Conservation (phyloP, 1,140 invertebrate species). For the Trachymyrmex cornetzi region DNA sequence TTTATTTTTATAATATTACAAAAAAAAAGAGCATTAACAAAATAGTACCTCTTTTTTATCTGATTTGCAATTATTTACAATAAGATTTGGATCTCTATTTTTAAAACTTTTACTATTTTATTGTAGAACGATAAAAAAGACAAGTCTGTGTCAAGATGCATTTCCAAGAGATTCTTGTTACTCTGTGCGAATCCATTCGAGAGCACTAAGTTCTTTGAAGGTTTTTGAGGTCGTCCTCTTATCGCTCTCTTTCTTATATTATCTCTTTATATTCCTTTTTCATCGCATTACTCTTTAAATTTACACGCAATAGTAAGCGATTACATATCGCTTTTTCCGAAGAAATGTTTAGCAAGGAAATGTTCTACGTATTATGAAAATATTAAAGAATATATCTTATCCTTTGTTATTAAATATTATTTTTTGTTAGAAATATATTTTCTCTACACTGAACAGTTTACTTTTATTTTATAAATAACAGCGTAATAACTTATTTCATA, state of each 20-base stretch:
- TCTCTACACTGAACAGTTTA: not conserved
- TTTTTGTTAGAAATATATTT: not conserved
- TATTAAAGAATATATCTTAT: not conserved
- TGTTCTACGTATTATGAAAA: not conserved
- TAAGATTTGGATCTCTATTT: not conserved
- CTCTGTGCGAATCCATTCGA: constrained; percentile 1
- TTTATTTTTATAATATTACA: constrained; percentile 16
- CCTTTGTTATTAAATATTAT: not conserved
- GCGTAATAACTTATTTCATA: not conserved
- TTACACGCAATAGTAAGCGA: constrained; percentile 36
- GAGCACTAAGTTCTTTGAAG: constrained; percentile 35
- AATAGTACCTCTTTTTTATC: not conserved
- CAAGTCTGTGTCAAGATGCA: constrained; percentile 46
- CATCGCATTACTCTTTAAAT: constrained; percentile 24
- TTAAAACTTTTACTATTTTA: constrained; percentile 16
- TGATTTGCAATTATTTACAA: too few species aligned
- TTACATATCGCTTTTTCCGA: constrained; percentile 61
- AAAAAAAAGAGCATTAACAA: not conserved
- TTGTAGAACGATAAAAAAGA: not conserved
- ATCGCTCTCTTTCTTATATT: not conserved
- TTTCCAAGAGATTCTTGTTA: constrained; percentile 56
- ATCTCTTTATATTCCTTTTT: constrained; percentile 17
- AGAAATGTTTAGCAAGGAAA: not conserved
- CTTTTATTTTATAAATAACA: constrained; percentile 5
- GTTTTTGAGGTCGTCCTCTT: constrained; percentile 30